Evolutionary conservation across 1,140 invertebrate species (phyloP).

Genomic region (Hyles vespertilio): DNA sequence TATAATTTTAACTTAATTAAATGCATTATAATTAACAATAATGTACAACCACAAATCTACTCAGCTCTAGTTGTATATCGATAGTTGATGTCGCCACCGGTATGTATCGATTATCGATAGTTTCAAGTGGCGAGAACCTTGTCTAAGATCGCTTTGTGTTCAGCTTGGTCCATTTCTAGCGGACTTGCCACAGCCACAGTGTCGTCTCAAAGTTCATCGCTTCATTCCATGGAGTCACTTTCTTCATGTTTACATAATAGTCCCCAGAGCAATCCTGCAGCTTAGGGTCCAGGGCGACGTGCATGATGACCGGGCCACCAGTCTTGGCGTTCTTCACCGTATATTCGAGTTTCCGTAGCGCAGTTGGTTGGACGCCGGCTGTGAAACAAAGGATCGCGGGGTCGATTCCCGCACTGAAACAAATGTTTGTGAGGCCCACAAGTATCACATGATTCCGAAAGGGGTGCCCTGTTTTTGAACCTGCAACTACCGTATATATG

Average conservation of each 20-base stretch:
- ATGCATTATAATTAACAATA: too few relatives aligned
- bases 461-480: neutral
- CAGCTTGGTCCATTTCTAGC: constrained; percentile 86
- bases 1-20: constrained; percentile 7
- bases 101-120: too few relatives aligned
- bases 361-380: too few relatives aligned
- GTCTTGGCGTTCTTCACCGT: constrained; percentile 82
- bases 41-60: constrained; percentile 8
- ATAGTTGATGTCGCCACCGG: too few relatives aligned
- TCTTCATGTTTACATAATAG: constrained; percentile 83
- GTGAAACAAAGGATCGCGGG: too few relatives aligned
- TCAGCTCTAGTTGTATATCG: neutral
- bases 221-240: constrained; percentile 70
- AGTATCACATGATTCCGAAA: too few relatives aligned
- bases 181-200: constrained; percentile 86
- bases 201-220: constrained; percentile 79
- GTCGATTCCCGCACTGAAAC: too few relatives aligned
- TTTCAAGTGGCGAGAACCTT: constrained; percentile 26
- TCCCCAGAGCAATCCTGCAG: constrained; percentile 81
- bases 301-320: constrained; percentile 85
- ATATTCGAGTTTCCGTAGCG: neutral
- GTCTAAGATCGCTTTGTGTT: constrained; percentile 29
- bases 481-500: neutral
- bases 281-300: constrained; percentile 82
- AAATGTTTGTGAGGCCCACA: neutral